Base-by-base conservation (phyloP, 1,140 invertebrate genomes). In the Aleiodes sp. region DNA sequence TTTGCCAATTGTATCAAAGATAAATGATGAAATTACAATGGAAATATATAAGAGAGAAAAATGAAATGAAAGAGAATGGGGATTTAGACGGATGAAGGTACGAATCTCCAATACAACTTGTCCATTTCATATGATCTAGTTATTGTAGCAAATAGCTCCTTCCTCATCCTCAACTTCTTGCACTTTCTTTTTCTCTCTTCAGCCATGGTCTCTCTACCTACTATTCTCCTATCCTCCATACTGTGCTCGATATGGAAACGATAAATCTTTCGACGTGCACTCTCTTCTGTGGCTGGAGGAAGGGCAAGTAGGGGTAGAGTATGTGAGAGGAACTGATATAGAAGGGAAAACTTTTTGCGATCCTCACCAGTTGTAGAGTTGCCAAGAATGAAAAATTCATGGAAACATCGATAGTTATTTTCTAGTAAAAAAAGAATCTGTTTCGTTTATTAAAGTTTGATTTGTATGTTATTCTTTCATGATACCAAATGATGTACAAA, bases 351-450 rank as follows among this genome's bases (percentile, higher is more conserved):
- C 6, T 56, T 56, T 56, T 56, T 56, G 19, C 19, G 10, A 56
- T 56, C 19, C 56, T 9, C 10, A 57, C 46, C 31, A 57, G 64
- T 66, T 66, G 64, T 66, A 19, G 46, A 57, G 10, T 57, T 66
- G 64, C 64, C 64, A 67, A 60, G 31, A 37, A 60, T 67, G 65
- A 60, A 67, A 66, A 66, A 66, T 66, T 66, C 64, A 66, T 66
- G 12, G 46, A 66, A 66, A 57, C 64, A 66, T 57, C 39, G 64
- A 66, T 24, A 19, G 52, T 66, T 66, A 57, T 56, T 57, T 56
- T 57, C n/a, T 7, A 37, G 43, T 26, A 63, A 41, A 19, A 26
- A 12, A 57, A 59, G 28, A 66, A 57, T 57, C n/a, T 66, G 19
- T 65, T 16, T 4, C 12, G 28, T 24, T 56, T 19, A 9, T 21